These are phyloP conservation scores for Hyposoter dolosus DNA, from an alignment of 2,888 invertebrate species.

Conservation along the genomic window DNA sequence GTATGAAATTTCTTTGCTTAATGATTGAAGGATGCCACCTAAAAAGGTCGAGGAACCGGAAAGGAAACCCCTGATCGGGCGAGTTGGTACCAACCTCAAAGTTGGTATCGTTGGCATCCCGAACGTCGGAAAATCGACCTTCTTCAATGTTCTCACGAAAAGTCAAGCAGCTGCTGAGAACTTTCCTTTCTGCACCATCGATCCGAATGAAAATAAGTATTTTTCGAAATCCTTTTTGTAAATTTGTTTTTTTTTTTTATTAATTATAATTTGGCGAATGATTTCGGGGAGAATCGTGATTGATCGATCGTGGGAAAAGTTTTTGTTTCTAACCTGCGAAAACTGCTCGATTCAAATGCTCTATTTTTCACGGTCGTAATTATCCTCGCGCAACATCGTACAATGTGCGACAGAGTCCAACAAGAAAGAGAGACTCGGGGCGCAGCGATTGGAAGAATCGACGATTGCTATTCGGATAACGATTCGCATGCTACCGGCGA, in stretches of 20 bases:
- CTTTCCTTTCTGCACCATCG: constrained; percentile 99
- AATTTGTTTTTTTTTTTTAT: neutral
- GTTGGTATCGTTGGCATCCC: constrained; percentile 98
- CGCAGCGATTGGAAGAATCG: constrained; percentile 1
- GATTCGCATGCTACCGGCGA: constrained; percentile 70
- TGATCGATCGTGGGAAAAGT: neutral
- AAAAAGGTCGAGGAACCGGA: constrained; percentile 96
- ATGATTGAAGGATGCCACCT: constrained; percentile 89
- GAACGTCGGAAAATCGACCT: constrained; percentile 99
- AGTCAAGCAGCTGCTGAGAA: constrained; percentile 99
- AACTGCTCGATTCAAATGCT: constrained; percentile 4
- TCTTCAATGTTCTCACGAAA: constrained; percentile 99
- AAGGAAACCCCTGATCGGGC: constrained; percentile 95
- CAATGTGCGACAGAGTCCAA: constrained; percentile 44
- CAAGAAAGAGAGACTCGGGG: neutral
- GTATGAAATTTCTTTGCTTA: constrained; percentile 70
- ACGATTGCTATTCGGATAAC: constrained; percentile 20
- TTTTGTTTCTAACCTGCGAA: constrained; percentile 33
- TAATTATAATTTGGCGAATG: neutral
- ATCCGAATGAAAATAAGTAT: constrained; percentile 99
- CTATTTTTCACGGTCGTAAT: neutral
- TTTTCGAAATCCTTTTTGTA: constrained; percentile 31
- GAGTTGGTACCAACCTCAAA: constrained; percentile 98
- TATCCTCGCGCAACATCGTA: neutral
- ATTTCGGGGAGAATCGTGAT: neutral